Percentiles rank a stretch among this genome's conserved stretches.
Evolutionary conservation across 2,797 vertebrate species (phyloP).

Genomic region (Thalassophryne amazonica): DNA sequence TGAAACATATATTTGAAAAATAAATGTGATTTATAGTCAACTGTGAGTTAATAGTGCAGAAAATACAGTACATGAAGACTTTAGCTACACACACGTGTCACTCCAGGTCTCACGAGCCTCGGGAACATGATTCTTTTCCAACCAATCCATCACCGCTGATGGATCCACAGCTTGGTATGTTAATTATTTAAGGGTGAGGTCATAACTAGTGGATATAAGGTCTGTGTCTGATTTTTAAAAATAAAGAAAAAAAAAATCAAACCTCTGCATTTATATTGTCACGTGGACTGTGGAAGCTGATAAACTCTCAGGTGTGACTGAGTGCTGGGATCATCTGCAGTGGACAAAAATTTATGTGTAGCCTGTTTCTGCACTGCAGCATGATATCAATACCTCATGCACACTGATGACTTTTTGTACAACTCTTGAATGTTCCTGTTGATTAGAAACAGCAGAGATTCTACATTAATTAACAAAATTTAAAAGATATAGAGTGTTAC

Average conservation of each 20-base stretch:
- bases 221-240: too few species aligned
- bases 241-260: too few species aligned
- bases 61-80: not conserved
- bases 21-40: too few species aligned
- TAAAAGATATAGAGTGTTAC: conserved; percentile 66
- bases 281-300: conserved; percentile 28
- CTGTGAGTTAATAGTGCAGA: too few species aligned
- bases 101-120: not conserved
- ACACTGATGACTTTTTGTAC: not conserved
- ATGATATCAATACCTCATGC: not conserved
- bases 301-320: conserved; percentile 52
- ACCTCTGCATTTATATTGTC: conserved; percentile 30
- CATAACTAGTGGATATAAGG: conserved; percentile 51
- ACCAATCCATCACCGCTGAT: conserved; percentile 6
- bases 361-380: not conserved
- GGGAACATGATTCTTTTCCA: conserved; percentile 27
- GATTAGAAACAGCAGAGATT: conserved; percentile 15
- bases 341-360: conserved; percentile 53
- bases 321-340: conserved; percentile 39
- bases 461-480: conserved; percentile 73
- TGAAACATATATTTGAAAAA: too few species aligned
- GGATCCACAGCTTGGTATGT: conserved; percentile 45
- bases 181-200: conserved; percentile 65
- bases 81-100: conserved; percentile 8
- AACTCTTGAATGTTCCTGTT: conserved; percentile 22